Conservation (phyloP, 2,888 invertebrate genomes). For the Nasonia oneida region DNA sequence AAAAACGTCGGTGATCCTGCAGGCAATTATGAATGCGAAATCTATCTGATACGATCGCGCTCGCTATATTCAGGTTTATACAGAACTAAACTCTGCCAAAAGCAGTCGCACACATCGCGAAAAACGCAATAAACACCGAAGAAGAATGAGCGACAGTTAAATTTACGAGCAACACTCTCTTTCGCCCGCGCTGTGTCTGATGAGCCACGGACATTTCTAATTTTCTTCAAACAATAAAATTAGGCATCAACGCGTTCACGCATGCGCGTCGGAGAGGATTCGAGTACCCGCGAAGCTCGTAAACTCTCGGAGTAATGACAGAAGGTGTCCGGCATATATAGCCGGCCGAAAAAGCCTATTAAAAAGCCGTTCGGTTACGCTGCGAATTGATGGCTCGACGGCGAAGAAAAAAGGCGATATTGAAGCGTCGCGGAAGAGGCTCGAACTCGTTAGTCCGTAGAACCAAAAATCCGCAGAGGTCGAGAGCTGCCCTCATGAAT, state of each 20-base stretch:
- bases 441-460: not conserved
- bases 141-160: not conserved
- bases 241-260: constrained; percentile 37
- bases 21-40: too few species aligned
- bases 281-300: constrained; percentile 15
- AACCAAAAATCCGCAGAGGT: constrained; percentile 43
- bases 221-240: constrained; percentile 58
- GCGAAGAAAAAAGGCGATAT: constrained; percentile 29
- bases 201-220: constrained; percentile 51
- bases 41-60: too few species aligned
- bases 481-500: constrained; percentile 71
- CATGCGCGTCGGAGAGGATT: not conserved
- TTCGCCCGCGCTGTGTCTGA: not conserved
- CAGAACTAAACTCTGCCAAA: not conserved
- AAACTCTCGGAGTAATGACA: constrained; percentile 42
- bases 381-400: constrained; percentile 54
- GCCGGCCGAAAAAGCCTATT: constrained; percentile 49
- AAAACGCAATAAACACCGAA: not conserved
- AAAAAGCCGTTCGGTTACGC: constrained; percentile 51
- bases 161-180: constrained; percentile 33
- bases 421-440: constrained; percentile 49
- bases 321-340: not conserved
- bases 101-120: not conserved
- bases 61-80: too few species aligned
- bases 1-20: not conserved